Evolutionary conservation across 2,797 vertebrate species (phyloP).

Genomic region (Sebastes taczanowskii): DNA sequence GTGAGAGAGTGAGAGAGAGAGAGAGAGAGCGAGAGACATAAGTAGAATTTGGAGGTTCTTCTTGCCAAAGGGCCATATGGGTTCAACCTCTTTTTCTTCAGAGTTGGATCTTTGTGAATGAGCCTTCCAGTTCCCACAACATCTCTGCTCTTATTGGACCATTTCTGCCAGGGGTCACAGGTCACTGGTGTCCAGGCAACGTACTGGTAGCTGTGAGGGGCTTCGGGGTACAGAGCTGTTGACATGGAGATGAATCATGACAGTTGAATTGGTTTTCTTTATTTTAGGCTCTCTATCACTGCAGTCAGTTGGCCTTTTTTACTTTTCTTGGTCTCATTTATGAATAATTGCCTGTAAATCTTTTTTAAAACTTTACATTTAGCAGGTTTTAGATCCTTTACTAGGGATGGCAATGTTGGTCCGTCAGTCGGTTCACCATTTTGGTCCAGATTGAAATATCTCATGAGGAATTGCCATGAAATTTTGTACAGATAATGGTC

Average conservation of each 20-base stretch:
- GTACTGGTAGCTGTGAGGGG: constrained; percentile 19
- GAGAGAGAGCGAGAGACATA: neutral
- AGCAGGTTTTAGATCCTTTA: neutral
- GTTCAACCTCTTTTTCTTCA: constrained; percentile 44
- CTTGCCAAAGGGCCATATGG: constrained; percentile 13
- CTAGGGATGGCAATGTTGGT: neutral
- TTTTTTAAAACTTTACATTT: neutral
- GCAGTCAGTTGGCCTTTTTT: neutral
- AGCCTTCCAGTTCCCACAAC: constrained; percentile 56
- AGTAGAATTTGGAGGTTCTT: constrained; percentile 7
- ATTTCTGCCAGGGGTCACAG: constrained; percentile 42
- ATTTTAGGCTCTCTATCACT: neutral
- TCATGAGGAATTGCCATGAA: neutral
- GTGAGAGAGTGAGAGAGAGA: neutral
- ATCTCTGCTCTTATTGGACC: constrained; percentile 39
- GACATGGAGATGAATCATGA: constrained; percentile 59
- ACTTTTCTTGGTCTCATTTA: neutral
- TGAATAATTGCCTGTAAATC: neutral
- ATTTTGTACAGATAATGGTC: neutral
- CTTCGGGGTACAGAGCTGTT: constrained; percentile 49
- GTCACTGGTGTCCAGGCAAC: constrained; percentile 68
- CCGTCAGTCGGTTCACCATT: neutral
- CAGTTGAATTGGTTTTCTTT: constrained; percentile 2
- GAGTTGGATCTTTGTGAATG: constrained; percentile 51
- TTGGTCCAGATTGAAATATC: neutral